These are phyloP conservation scores for Cacoxenus indagator DNA, from an alignment of 2,888 invertebrate genomes.

Conservation along the genomic window DNA sequence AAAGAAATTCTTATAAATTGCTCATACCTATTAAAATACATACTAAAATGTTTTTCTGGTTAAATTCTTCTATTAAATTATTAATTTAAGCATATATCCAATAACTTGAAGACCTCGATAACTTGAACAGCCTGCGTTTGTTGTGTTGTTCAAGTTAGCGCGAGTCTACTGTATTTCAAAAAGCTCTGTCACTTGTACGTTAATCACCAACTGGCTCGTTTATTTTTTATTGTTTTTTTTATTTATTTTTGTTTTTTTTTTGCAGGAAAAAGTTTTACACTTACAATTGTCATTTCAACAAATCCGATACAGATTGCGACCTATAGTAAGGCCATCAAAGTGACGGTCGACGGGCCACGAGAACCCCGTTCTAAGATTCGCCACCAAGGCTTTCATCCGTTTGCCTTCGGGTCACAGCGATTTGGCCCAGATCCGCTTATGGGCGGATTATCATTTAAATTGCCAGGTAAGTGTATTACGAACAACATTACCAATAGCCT, in stretches of 20 bases:
- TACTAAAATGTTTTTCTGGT: too few species aligned
- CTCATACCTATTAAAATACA: too few species aligned
- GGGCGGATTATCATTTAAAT: slow-evolving; percentile 85
- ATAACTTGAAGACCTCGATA: too few species aligned
- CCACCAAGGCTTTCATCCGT: slow-evolving; percentile 90
- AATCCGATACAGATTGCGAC: slow-evolving; percentile 95
- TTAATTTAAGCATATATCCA: too few species aligned
- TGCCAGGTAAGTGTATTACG: slow-evolving; percentile 78
- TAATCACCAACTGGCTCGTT: too few species aligned
- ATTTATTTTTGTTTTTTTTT: slow-evolving; percentile 44
- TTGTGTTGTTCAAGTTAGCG: too few species aligned
- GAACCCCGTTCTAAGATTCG: slow-evolving; percentile 96
- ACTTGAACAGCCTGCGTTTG: too few species aligned
- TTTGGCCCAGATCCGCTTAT: slow-evolving; percentile 86
- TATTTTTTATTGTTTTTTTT: slow-evolving; percentile 12
- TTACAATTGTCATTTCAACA: slow-evolving; percentile 95
- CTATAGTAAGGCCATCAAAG: slow-evolving; percentile 98
- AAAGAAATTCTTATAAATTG: too few species aligned
- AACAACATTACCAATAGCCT: neutral
- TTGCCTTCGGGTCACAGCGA: slow-evolving; percentile 87
- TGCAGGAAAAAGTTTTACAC: slow-evolving; percentile 96
- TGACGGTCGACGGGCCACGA: slow-evolving; percentile 98
- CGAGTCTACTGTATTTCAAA: too few species aligned
- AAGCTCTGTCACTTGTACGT: too few species aligned
- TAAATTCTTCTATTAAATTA: too few species aligned